Evolutionary conservation across 2,113 vertebrate species (phyloP).

Genomic region (Genyomyrus donnyi): DNA sequence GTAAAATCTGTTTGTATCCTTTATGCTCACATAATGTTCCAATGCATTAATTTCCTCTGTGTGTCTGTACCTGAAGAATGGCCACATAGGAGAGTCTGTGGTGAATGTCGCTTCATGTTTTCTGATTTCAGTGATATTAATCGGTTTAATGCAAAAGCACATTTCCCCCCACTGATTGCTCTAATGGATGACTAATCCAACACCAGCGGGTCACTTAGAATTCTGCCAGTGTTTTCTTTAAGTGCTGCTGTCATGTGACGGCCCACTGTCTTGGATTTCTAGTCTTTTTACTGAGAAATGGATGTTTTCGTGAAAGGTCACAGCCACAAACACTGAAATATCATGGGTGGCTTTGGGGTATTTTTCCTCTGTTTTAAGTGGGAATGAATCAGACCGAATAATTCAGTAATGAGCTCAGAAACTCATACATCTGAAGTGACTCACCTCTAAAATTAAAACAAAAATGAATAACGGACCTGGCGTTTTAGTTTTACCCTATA

Average conservation of each 20-base stretch:
- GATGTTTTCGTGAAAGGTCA: conserved; percentile 4
- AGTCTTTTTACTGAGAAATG: not conserved
- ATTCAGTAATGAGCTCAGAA: not conserved
- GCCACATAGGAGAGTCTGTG: not conserved
- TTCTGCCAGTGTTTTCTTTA: conserved; percentile 14
- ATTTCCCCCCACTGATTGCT: not conserved
- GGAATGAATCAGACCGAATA: conserved; percentile 6
- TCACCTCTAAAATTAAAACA: not conserved
- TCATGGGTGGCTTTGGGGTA: not conserved
- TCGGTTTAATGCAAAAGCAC: conserved; percentile 5
- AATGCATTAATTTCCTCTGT: not conserved
- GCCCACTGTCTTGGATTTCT: conserved; percentile 7
- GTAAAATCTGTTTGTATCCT: not conserved
- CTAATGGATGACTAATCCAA: conserved; percentile 13
- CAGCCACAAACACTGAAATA: not conserved
- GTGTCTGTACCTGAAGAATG: not conserved
- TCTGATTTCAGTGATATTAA: not conserved
- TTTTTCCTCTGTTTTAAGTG: conserved; percentile 12
- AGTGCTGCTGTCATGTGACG: not conserved
- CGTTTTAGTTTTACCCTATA: not conserved
- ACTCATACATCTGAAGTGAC: not conserved
- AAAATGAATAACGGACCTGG: not conserved
- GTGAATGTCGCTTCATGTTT: not conserved
- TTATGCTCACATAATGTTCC: not conserved
- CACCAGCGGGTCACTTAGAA: conserved; percentile 7